Evolutionary conservation across 2,888 invertebrate species (phyloP).

Genomic region (Eupithecia tripunctaria): DNA sequence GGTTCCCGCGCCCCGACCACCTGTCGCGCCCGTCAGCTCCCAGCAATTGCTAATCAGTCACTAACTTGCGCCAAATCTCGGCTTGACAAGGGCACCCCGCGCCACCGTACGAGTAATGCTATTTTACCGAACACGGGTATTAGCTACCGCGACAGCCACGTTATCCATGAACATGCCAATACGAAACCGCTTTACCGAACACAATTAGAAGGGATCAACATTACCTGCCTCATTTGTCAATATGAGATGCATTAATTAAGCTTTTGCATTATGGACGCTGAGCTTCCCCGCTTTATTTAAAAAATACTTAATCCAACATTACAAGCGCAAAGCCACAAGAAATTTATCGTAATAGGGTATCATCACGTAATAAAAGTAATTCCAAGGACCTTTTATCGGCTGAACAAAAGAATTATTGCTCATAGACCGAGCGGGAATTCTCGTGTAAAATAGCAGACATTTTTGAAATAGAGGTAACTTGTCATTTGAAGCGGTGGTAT

Average conservation of each 20-base stretch:
- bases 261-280: background rate
- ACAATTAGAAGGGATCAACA: background rate
- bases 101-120: slow-evolving; percentile 66
- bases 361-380: slow-evolving; percentile 65
- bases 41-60: slow-evolving; percentile 83
- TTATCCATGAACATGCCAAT: slow-evolving; percentile 52
- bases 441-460: slow-evolving; percentile 76
- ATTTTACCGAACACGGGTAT: slow-evolving; percentile 77
- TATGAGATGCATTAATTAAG: slow-evolving; percentile 2
- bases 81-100: slow-evolving; percentile 65
- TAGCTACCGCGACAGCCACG: slow-evolving; percentile 57
- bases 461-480: slow-evolving; percentile 78
- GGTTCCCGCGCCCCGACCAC: slow-evolving; percentile 69
- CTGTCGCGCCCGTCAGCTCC: slow-evolving; percentile 77
- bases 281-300: background rate
- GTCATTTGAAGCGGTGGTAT: slow-evolving; percentile 75
- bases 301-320: slow-evolving; percentile 18
- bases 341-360: slow-evolving; percentile 35
- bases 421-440: slow-evolving; percentile 69
- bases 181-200: slow-evolving; percentile 12
- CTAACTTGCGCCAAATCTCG: slow-evolving; percentile 81
- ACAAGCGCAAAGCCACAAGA: slow-evolving; percentile 28
- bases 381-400: slow-evolving; percentile 60
- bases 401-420: slow-evolving; percentile 73
- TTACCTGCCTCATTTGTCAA: slow-evolving; percentile 4